phyloP scores from a whole-genome alignment of 1,140 invertebrate species.

The Penaeus japonicus region DNA sequence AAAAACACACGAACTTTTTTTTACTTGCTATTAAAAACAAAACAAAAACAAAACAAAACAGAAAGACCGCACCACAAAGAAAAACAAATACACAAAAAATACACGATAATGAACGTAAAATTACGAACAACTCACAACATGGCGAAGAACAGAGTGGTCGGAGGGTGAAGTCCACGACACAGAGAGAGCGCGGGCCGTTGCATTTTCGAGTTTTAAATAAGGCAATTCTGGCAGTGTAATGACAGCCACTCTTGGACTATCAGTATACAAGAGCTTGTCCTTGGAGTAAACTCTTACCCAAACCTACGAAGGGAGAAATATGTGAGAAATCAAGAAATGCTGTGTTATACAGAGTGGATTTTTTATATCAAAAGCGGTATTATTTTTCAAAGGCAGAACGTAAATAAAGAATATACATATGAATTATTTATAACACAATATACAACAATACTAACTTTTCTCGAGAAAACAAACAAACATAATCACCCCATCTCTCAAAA shows the following conservation, averaged over 20 bases:
- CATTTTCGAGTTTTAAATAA: slow-evolving; percentile 68
- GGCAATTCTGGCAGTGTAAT: slow-evolving; percentile 76
- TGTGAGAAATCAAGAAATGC: neutral
- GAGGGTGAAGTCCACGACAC: slow-evolving; percentile 72
- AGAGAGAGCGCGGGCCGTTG: slow-evolving; percentile 69
- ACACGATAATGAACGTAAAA: too few species aligned
- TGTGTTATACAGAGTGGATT: neutral
- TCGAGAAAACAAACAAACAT: too few species aligned
- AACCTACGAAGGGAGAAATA: neutral
- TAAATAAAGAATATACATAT: neutral
- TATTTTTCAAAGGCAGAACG: too few species aligned
- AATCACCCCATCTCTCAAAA: too few species aligned
- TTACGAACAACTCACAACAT: slow-evolving; percentile 46
- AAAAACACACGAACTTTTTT: too few species aligned
- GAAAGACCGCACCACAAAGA: too few species aligned
- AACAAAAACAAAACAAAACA: too few species aligned
- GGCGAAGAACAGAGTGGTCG: slow-evolving; percentile 61
- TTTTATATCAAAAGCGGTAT: neutral
- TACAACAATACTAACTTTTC: too few species aligned
- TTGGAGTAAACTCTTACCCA: slow-evolving; percentile 63
- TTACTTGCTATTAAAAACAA: too few species aligned
- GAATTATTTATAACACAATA: too few species aligned
- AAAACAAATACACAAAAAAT: too few species aligned
- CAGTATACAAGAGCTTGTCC: slow-evolving; percentile 72
- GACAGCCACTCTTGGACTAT: slow-evolving; percentile 70